These are phyloP conservation scores for Dufourea novaeangliae DNA, from an alignment of 1,140 invertebrate genomes.

Conservation along the genomic window DNA sequence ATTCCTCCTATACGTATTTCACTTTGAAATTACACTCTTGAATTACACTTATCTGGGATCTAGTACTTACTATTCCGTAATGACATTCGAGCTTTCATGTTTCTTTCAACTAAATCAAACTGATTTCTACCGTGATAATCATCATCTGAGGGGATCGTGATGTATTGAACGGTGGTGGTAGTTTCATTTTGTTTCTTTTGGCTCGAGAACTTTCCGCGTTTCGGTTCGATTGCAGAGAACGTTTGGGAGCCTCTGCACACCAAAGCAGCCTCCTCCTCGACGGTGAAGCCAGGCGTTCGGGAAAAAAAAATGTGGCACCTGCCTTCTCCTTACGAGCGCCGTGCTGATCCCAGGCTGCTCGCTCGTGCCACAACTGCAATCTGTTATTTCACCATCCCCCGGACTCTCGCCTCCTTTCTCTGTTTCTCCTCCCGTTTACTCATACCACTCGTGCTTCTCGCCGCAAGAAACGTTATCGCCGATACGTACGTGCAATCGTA, in stretches of 20 bases:
- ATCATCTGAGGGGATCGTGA: background rate
- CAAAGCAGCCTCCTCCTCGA: conserved; percentile 56
- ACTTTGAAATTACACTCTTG: no score
- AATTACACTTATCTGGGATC: no score
- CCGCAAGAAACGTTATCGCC: conserved; percentile 50
- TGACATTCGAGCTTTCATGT: no score
- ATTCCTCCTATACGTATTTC: conserved; percentile 44
- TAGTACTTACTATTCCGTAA: no score
- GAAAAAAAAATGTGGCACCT: conserved; percentile 77
- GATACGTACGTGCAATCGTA: conserved; percentile 47
- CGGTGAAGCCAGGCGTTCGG: conserved; percentile 59
- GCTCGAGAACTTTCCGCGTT: conserved; percentile 25
- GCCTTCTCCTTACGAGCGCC: conserved; percentile 71
- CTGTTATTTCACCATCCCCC: conserved; percentile 73
- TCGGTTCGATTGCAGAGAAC: conserved; percentile 9
- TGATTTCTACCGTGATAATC: no score
- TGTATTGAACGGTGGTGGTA: no score
- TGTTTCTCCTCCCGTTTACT: conserved; percentile 55
- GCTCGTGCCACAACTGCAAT: conserved; percentile 79
- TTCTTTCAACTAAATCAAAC: no score
- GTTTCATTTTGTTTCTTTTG: background rate
- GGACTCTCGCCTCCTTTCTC: conserved; percentile 40
- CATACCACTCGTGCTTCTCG: conserved; percentile 36
- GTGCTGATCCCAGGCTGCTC: conserved; percentile 66
- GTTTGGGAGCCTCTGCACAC: conserved; percentile 72